Percentiles rank a stretch among this genome's conserved stretches.
These are phyloP conservation scores for Eremophila alpestris DNA, from an alignment of 2,797 vertebrate species.

Conservation along the genomic window DNA sequence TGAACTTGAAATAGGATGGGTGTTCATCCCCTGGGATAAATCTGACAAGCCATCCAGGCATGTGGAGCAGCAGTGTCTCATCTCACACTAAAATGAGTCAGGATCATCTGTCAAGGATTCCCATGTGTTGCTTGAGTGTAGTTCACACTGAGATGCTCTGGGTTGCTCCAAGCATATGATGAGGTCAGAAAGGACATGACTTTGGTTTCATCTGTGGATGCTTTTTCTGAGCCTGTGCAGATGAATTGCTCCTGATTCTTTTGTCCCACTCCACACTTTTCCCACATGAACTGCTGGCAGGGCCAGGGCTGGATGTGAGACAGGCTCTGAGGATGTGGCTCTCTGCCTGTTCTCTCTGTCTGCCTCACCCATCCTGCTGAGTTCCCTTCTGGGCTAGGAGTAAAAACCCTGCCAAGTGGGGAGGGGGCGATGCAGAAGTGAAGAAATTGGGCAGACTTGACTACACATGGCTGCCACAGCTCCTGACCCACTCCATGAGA, in stretches of 20 bases:
- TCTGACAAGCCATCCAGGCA: neutral
- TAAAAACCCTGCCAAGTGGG: slow-evolving; percentile 8
- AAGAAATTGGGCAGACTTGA: neutral
- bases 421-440: neutral
- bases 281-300: slow-evolving; percentile 20
- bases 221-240: neutral
- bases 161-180: neutral
- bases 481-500: neutral
- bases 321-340: slow-evolving; percentile 4
- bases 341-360: slow-evolving; percentile 21
- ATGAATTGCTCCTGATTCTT: neutral
- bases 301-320: neutral
- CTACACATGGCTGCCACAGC: neutral
- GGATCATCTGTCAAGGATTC: neutral
- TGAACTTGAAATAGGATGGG: neutral
- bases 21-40: neutral
- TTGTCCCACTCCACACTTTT: neutral
- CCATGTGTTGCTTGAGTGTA: neutral
- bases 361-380: slow-evolving; percentile 23
- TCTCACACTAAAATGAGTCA: slow-evolving; percentile 10
- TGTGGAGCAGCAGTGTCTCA: neutral
- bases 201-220: neutral
- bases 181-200: neutral
- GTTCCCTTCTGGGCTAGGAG: slow-evolving; percentile 5
- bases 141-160: neutral